Percentiles rank a stretch among this genome's conserved stretches.
These are phyloP conservation scores for Geotrypetes seraphini DNA, from an alignment of 2,797 vertebrate genomes.

Conservation along the genomic window DNA sequence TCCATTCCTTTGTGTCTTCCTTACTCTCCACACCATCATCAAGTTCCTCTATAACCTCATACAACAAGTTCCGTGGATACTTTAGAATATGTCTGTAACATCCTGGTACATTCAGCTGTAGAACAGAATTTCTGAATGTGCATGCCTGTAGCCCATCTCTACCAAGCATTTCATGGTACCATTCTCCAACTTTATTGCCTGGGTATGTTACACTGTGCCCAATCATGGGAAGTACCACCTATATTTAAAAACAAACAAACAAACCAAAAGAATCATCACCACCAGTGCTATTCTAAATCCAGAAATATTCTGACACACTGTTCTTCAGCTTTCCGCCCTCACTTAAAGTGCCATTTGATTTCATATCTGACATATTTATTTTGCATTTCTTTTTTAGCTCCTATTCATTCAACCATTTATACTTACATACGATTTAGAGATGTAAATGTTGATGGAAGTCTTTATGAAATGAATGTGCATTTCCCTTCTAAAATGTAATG, in stretches of 20 bases:
- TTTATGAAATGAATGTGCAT: too few species aligned
- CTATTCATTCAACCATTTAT: too few species aligned
- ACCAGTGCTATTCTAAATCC: not conserved
- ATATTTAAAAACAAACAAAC: conserved; percentile 4
- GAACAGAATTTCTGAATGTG: conserved; percentile 65
- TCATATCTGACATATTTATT: too few species aligned
- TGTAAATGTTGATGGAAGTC: too few species aligned
- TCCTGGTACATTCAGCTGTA: conserved; percentile 85
- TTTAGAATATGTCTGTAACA: conserved; percentile 83
- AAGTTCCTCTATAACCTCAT: conserved; percentile 39
- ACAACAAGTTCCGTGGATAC: conserved; percentile 62
- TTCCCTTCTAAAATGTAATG: too few species aligned
- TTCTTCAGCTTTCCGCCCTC: too few species aligned
- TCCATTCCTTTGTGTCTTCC: not conserved
- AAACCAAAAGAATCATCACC: not conserved
- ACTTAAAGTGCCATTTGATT: too few species aligned
- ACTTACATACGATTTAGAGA: too few species aligned
- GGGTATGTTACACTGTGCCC: conserved; percentile 85
- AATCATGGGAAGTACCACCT: conserved; percentile 91
- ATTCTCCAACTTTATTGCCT: conserved; percentile 66
- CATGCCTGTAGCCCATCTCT: conserved; percentile 64
- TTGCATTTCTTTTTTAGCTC: too few species aligned
- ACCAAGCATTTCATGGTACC: conserved; percentile 73
- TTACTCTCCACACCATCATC: conserved; percentile 6
- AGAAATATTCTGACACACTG: too few species aligned